phyloP scores from a whole-genome alignment of 2,888 invertebrate species.

The Cyaniris semiargus region DNA sequence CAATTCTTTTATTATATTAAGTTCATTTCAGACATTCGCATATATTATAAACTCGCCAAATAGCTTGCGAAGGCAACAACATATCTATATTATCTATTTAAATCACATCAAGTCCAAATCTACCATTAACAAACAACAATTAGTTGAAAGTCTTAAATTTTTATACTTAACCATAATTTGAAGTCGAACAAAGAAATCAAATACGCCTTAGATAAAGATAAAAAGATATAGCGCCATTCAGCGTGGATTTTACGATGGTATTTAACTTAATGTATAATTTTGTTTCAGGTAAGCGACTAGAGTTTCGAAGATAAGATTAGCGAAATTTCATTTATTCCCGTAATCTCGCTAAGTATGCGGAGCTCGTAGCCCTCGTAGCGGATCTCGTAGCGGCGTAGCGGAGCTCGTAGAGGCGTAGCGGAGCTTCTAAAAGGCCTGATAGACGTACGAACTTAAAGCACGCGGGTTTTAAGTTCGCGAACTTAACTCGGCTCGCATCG shows the following conservation, averaged over 20 bases:
- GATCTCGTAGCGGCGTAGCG: neutral
- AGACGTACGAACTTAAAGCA: too few species aligned
- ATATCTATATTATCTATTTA: neutral
- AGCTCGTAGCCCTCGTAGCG: neutral
- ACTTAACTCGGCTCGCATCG: too few species aligned
- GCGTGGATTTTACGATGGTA: neutral
- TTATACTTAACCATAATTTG: neutral
- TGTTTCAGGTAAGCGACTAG: slow-evolving; percentile 23
- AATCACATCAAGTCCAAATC: neutral
- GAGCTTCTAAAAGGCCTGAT: too few species aligned
- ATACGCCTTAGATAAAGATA: neutral
- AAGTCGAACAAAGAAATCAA: neutral
- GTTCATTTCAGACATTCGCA: too few species aligned
- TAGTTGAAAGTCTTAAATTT: neutral
- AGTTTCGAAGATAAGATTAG: slow-evolving; percentile 26
- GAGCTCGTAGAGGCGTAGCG: neutral
- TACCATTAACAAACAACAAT: neutral
- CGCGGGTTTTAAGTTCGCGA: too few species aligned
- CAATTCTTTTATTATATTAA: too few species aligned
- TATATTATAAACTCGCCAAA: too few species aligned
- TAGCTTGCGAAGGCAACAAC: too few species aligned
- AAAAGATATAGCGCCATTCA: slow-evolving; percentile 4
- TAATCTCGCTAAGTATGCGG: slow-evolving; percentile 18
- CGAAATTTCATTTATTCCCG: slow-evolving; percentile 17
- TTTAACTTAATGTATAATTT: slow-evolving; percentile 2